Percentiles rank a stretch among this genome's conserved stretches.
phyloP scores from a whole-genome alignment of 1,140 invertebrate species.

The Bombus haemorrhoidalis region DNA sequence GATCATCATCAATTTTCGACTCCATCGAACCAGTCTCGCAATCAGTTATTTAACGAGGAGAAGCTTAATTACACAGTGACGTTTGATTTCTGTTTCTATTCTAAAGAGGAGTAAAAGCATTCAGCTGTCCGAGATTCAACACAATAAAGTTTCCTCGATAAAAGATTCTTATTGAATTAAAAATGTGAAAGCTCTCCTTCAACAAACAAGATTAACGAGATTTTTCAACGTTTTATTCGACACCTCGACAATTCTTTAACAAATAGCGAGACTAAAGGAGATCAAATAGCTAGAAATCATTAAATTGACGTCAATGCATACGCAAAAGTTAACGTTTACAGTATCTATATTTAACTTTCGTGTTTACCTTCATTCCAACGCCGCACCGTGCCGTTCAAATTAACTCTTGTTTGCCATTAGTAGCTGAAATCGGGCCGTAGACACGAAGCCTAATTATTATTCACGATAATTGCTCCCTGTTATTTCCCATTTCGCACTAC shows the following conservation, averaged over 20 bases:
- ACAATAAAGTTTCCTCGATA: no score
- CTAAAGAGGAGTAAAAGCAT: not conserved
- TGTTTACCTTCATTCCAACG: conserved; percentile 37
- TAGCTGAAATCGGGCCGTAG: conserved; percentile 34
- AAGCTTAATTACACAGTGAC: conserved; percentile 7
- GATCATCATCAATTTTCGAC: not conserved
- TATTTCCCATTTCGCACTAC: not conserved
- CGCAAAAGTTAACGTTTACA: conserved; percentile 28
- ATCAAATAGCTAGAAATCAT: conserved; percentile 3
- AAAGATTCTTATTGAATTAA: not conserved
- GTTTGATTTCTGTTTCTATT: not conserved
- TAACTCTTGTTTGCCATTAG: conserved; percentile 14
- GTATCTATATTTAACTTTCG: conserved; percentile 47
- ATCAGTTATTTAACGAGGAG: not conserved
- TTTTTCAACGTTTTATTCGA: not conserved
- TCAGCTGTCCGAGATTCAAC: not conserved
- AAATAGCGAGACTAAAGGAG: not conserved
- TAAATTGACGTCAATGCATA: conserved; percentile 27
- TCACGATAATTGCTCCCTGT: conserved; percentile 28
- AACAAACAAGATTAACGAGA: not conserved
- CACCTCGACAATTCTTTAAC: not conserved
- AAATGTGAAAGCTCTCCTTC: no score
- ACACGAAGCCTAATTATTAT: conserved; percentile 48
- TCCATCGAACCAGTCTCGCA: not conserved
- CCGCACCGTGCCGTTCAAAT: conserved; percentile 33